Base-by-base conservation (phyloP, 2,113 vertebrate species). In the Oncorhynchus gorbuscha region DNA sequence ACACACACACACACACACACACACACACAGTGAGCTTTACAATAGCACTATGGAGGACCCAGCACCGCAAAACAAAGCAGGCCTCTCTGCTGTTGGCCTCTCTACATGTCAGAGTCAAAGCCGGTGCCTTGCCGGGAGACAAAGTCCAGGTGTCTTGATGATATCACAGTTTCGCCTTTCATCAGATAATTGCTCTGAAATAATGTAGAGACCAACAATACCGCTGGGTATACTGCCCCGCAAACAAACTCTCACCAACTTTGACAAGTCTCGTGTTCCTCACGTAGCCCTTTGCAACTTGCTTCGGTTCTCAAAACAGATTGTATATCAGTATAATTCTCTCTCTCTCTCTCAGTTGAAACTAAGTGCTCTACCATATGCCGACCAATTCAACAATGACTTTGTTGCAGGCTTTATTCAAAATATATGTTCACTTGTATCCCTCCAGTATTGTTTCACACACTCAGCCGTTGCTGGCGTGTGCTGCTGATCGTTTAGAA, bases 331-430 rank as follows among this genome's bases (percentile, higher is more conserved):
- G 69, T 70, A 28, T 81, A 55, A 51, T 11, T 14, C 26, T n/a
- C 12, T n/a, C 12, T 35, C 12, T 39, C 5, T 68, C 28, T 20
- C 13, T 74, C 74, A 70, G 30, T 58, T 73, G 62, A 71, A 73
- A 75, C 72, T 71, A 49, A 71, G 22, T 51, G 45, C 68, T 80
- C 67, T n/a, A 70, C 35, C 62, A 48, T 55, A 82, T 77, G 24
- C 69, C n/a, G 68, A 65, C 66, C 73, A 5, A 69, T 35, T 69
- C 71, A 58, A 67, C 61, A 71, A 75, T 59, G 76, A 48, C 66
- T 74, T 72, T 65, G 72, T 85, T 80, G 79, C 74, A 80, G 81
- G 76, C 76, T 86, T 81, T 86, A 84, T 89, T 84, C 72, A 79
- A 87, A 85, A 87, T 81, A 75, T 86, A 85, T 86, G 80, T 65